A percentile compares a stretch with the other conserved stretches of the same genome.
Conservation (phyloP, 2,113 vertebrate species). For the Ailuropoda melanoleuca region DNA sequence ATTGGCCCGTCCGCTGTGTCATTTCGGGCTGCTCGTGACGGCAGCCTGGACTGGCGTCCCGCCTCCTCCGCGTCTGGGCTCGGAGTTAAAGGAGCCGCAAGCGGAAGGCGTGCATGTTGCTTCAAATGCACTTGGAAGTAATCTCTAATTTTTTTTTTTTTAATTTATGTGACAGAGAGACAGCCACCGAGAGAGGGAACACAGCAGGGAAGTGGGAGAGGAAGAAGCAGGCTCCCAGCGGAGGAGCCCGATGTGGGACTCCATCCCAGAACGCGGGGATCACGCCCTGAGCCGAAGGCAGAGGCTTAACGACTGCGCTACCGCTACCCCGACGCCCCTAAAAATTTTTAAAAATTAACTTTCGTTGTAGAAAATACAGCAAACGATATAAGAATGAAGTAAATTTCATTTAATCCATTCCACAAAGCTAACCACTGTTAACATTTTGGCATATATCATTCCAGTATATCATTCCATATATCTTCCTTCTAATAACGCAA, state of each 20-base stretch:
- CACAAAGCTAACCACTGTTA: not conserved
- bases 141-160: not conserved
- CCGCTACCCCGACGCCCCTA: too few relatives aligned
- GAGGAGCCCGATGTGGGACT: too few relatives aligned
- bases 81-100: constrained; percentile 71
- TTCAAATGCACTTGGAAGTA: not conserved
- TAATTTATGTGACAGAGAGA: not conserved
- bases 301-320: too few relatives aligned
- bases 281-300: too few relatives aligned
- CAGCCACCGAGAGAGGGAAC: too few relatives aligned
- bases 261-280: too few relatives aligned
- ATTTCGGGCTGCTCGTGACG: constrained; percentile 13
- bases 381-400: not conserved
- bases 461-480: too few relatives aligned
- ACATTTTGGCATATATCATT: not conserved
- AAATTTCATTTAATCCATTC: not conserved
- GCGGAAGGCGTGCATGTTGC: not conserved
- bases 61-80: constrained; percentile 32
- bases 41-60: constrained; percentile 66
- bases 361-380: not conserved
- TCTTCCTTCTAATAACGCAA: not conserved
- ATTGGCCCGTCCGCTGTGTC: constrained; percentile 64
- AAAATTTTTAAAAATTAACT: too few relatives aligned
- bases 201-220: too few relatives aligned
- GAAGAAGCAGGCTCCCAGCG: too few relatives aligned